phyloP scores from a whole-genome alignment of 2,888 invertebrate genomes.

The Ectemnius continuus region DNA sequence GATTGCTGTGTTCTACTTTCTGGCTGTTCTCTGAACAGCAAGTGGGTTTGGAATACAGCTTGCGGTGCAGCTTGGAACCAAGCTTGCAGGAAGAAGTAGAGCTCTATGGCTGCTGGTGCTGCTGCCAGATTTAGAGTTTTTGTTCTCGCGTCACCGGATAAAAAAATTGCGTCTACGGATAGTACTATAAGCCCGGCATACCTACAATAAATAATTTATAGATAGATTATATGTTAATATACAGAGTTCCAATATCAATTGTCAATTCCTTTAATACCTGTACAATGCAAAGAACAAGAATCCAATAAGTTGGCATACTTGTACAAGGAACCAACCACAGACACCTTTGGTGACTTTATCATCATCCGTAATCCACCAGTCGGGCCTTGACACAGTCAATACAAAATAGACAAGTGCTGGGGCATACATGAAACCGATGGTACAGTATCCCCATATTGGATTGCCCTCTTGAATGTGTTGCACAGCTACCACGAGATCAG shows the following conservation, averaged over 20 bases:
- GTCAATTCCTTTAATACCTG: conserved; percentile 58
- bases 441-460: conserved; percentile 78
- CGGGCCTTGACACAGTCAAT: conserved; percentile 74
- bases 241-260: not conserved
- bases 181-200: conserved; percentile 87
- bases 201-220: conserved; percentile 75
- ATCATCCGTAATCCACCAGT: conserved; percentile 76
- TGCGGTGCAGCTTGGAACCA: conserved; percentile 89
- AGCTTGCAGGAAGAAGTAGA: conserved; percentile 88
- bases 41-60: conserved; percentile 83
- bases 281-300: conserved; percentile 74
- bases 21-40: conserved; percentile 82
- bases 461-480: conserved; percentile 83
- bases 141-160: conserved; percentile 81
- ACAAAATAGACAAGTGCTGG: conserved; percentile 75
- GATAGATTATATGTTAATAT: not conserved
- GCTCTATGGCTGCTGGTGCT: conserved; percentile 85
- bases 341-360: conserved; percentile 69
- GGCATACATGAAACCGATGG: conserved; percentile 71
- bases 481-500: conserved; percentile 83
- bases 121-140: conserved; percentile 82
- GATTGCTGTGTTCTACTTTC: conserved; percentile 82
- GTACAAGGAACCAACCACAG: conserved; percentile 69
- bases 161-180: conserved; percentile 85
- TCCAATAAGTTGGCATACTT: conserved; percentile 68